Percentiles rank a stretch among this genome's conserved stretches.
These are phyloP conservation scores for Pelecanus crispus DNA, from an alignment of 2,113 vertebrate genomes.

Conservation along the genomic window DNA sequence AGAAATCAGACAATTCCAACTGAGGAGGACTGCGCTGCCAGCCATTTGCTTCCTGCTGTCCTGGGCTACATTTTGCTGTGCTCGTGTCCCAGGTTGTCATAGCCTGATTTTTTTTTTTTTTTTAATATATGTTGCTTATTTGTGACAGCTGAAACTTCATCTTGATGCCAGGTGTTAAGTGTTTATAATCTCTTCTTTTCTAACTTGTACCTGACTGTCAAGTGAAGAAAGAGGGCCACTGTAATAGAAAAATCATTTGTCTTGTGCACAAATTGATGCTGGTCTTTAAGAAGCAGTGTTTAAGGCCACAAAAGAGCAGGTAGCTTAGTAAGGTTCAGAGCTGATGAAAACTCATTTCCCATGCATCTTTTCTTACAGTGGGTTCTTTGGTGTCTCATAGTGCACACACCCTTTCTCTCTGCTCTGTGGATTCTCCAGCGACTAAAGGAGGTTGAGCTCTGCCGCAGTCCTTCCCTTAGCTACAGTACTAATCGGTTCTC, in stretches of 20 bases:
- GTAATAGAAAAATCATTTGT: background rate
- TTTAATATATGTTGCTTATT: background rate
- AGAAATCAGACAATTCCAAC: background rate
- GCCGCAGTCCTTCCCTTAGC: background rate
- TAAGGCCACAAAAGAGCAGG: background rate
- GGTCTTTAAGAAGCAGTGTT: background rate
- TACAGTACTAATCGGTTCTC: background rate
- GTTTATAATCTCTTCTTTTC: background rate
- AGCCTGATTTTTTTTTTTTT: background rate
- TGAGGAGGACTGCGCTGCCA: background rate
- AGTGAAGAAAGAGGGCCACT: background rate
- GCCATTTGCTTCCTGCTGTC: background rate
- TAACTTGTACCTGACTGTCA: background rate
- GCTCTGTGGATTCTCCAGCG: background rate
- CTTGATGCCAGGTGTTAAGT: background rate
- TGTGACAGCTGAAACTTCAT: background rate
- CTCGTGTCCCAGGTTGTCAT: background rate
- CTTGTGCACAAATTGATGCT: background rate
- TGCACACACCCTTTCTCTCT: background rate
- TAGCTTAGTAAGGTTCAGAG: background rate
- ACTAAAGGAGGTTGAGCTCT: background rate
- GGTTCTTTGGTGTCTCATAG: background rate
- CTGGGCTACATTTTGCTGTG: fast-evolving
- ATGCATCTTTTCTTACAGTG: background rate
- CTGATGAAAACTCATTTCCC: background rate